Evolutionary conservation across 1,140 invertebrate genomes (phyloP).

Genomic region (Lasaia peninsularis): DNA sequence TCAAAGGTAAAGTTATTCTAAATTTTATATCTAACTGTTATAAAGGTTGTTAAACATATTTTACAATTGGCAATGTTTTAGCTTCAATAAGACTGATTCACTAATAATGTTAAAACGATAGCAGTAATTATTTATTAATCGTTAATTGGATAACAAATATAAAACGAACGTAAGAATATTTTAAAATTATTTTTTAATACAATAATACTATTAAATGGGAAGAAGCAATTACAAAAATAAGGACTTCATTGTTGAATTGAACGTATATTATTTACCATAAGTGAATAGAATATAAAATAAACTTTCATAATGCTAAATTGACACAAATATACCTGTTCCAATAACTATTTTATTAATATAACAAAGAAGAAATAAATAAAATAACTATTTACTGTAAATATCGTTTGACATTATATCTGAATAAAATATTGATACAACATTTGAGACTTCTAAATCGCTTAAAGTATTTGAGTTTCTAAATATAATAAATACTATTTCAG

Average conservation of each 20-base stretch:
- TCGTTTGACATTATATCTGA: not conserved
- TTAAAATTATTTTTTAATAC: too few relatives aligned
- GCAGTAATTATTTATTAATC: not conserved
- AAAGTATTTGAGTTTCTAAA: slow-evolving; percentile 10
- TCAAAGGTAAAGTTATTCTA: slow-evolving; percentile 14
- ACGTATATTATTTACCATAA: too few relatives aligned
- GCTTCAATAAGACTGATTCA: not conserved
- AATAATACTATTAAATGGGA: too few relatives aligned
- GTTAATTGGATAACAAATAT: not conserved
- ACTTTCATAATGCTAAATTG: too few relatives aligned
- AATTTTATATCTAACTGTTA: not conserved
- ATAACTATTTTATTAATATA: too few relatives aligned
- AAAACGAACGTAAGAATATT: too few relatives aligned
- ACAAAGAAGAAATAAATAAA: not conserved
- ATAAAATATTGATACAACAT: not conserved
- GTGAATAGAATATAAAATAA: too few relatives aligned
- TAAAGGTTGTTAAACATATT: not conserved
- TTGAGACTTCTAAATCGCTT: slow-evolving; percentile 29
- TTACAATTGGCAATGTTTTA: not conserved
- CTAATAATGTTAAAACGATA: not conserved
- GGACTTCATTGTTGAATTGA: too few relatives aligned
- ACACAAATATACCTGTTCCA: too few relatives aligned
- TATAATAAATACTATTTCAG: slow-evolving; percentile 55
- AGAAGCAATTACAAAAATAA: too few relatives aligned
- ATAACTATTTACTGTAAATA: not conserved